These are phyloP conservation scores for Rotaria macrura DNA, from an alignment of 2,888 invertebrate genomes.

Conservation along the genomic window DNA sequence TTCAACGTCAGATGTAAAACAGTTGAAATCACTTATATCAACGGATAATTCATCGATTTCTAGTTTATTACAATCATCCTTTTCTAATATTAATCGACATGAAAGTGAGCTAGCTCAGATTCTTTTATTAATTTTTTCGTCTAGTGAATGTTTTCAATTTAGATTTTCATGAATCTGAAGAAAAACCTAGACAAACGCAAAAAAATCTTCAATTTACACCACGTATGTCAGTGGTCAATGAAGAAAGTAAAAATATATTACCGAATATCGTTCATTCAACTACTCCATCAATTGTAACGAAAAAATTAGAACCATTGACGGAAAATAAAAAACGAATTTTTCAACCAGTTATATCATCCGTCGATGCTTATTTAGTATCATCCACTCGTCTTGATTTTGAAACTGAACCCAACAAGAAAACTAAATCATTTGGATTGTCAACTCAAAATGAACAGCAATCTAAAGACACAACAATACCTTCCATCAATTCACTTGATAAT, in stretches of 20 bases:
- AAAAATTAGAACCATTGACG: not conserved
- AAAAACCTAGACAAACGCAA: not conserved
- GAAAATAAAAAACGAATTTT: not conserved
- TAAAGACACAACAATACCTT: not conserved
- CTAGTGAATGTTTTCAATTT: not conserved
- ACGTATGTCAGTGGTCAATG: not conserved
- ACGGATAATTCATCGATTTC: not conserved
- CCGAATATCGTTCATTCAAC: not conserved
- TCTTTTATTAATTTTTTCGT: not conserved
- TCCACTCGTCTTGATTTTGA: not conserved
- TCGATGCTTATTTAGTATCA: not conserved
- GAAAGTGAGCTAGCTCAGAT: not conserved
- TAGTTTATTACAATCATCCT: not conserved
- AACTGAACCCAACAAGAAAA: not conserved
- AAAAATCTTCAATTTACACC: not conserved
- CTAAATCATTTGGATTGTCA: not conserved
- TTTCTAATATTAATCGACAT: not conserved
- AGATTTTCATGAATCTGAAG: not conserved
- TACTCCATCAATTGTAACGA: not conserved
- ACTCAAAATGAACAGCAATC: not conserved
- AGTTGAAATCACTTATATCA: not conserved
- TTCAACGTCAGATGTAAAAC: not conserved
- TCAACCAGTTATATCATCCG: not conserved
- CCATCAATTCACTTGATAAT: not conserved
- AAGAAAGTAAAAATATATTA: not conserved